A percentile compares a stretch with the other conserved stretches of the same genome.
Evolutionary conservation across 2,888 invertebrate genomes (phyloP).

Genomic region (Spisula solida): DNA sequence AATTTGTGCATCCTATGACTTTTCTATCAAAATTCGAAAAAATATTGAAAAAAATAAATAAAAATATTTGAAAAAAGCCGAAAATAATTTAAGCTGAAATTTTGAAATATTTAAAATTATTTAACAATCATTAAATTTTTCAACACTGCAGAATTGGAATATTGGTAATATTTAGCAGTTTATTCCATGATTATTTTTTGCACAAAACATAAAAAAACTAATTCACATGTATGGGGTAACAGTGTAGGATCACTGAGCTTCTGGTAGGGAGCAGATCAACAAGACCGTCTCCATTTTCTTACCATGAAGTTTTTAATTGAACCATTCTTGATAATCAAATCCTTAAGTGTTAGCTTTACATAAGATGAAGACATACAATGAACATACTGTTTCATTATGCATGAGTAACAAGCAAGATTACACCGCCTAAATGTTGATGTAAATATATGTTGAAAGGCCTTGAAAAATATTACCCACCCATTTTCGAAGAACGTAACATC

Average conservation of each 20-base stretch:
- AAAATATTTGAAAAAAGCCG: not conserved
- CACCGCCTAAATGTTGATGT: not conserved
- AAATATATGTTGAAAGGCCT: too few species aligned
- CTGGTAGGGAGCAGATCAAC: not conserved
- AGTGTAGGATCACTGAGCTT: not conserved
- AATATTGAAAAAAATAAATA: not conserved
- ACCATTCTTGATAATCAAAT: conserved; percentile 57
- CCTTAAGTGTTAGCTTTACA: conserved; percentile 67
- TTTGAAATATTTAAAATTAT: not conserved
- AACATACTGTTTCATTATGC: not conserved
- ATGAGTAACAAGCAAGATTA: conserved; percentile 7
- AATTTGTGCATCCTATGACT: conserved; percentile 12
- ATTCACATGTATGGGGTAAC: conserved; percentile 23
- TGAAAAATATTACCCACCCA: too few species aligned
- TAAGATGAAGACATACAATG: conserved; percentile 27
- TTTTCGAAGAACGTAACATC: too few species aligned
- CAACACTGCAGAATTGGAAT: not conserved
- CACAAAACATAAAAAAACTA: conserved; percentile 1
- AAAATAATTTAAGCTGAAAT: not conserved
- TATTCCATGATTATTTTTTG: not conserved
- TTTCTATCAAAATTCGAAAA: not conserved
- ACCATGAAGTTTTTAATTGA: conserved; percentile 67
- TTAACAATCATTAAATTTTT: not conserved
- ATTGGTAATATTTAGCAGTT: not conserved
- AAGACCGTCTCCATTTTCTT: conserved; percentile 38